Evolutionary conservation across 2,797 vertebrate genomes (phyloP), one percentile per base, ranked within the genome.

Genomic region (Acanthurus tractus): DNA sequence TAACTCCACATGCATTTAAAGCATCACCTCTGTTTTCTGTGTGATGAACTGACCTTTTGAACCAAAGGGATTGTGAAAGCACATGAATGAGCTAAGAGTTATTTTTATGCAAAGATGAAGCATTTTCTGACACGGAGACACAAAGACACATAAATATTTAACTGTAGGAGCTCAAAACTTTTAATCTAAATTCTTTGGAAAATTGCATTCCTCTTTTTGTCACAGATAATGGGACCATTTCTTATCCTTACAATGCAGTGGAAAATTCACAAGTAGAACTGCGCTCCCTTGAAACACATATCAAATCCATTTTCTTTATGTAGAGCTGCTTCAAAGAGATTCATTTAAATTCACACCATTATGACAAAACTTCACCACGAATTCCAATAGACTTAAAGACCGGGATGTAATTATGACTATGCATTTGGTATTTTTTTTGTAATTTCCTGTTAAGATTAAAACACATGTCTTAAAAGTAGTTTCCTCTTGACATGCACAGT

Each of bases 311-410:
- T 84, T 82, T 56, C 12, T 66, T 48, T 59, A 67, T 46, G 65
- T 52, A 18, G 48, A 65, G 53, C 61, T 61, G 29, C 73, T 68
- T 89, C 25, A 64, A 86, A 66, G 50, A 74, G 50, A 69, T 36
- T 14, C n/a, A 81, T 87, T 78, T 81, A 62, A 86, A 78, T 73
- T 85, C 70, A 81, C 53, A 65, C 63, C 49, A 56, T 62, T 84
- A 63, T 45, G 61, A 86, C 66, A 74, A 85, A 85, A 83, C 34
- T 62, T 79, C 2, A 15, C 11, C 11, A 25, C 65, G 42, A 74
- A 71, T 84, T 67, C 46, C 75, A 81, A 83, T 74, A 57, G 54
- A 78, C 63, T 74, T 52, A 36, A 49, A 61, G 67, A 36, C 67
- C 58, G 54, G 55, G 48, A 67, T 63, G 66, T 67, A 84, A 90